Evolutionary conservation across 2,888 invertebrate species (phyloP).

Genomic region (Acronicta aceris): DNA sequence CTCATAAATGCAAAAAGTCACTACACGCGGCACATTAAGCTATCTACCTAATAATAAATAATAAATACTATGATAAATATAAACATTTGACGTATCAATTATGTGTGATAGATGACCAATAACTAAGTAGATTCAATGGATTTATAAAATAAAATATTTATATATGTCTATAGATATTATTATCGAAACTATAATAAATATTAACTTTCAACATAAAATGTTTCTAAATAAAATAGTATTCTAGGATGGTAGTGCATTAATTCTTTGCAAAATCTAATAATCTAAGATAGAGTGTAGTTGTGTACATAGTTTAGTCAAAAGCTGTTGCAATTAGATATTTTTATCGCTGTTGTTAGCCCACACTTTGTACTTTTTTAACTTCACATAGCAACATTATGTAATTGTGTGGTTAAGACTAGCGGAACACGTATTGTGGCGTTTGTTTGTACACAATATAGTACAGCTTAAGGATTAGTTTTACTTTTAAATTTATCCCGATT

Average conservation of each 20-base stretch:
- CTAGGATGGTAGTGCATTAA: conserved; percentile 44
- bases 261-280: conserved; percentile 30
- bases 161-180: conserved; percentile 55
- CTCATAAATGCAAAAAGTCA: conserved; percentile 15
- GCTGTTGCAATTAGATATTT: conserved; percentile 34
- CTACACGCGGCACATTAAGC: conserved; percentile 19
- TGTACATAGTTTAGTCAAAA: conserved; percentile 32
- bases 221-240: conserved; percentile 48
- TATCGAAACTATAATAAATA: conserved; percentile 35
- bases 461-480: too few relatives aligned
- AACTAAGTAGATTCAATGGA: conserved; percentile 70
- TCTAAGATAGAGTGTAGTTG: conserved; percentile 31
- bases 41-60: conserved; percentile 11
- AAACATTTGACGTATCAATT: conserved; percentile 74
- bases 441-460: too few relatives aligned
- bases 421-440: background rate
- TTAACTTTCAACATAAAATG: conserved; percentile 52
- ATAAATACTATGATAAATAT: conserved; percentile 36
- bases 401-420: conserved; percentile 47
- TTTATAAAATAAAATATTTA: conserved; percentile 60
- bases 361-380: conserved; percentile 24
- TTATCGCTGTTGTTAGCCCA: conserved; percentile 34
- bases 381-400: conserved; percentile 6
- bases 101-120: conserved; percentile 86
- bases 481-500: too few relatives aligned